Base-by-base conservation (phyloP, 2,113 vertebrate genomes). In the Pelusios castaneus region DNA sequence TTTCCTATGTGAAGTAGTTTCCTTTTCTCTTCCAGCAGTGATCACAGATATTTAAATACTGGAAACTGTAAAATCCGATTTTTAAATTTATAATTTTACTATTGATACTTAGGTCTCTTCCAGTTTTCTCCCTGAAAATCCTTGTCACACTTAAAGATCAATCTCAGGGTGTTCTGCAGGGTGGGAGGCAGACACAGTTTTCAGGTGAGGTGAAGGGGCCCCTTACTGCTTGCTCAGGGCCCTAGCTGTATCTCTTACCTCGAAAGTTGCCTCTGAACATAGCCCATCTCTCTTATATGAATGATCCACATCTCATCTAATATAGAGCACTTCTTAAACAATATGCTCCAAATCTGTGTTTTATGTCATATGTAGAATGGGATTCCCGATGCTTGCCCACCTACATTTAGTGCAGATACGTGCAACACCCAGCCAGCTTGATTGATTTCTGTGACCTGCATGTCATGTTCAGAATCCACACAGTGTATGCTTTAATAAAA, bases 1-100 rank as follows among this genome's bases (percentile, higher is more conserved):
- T 93, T 75, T 88, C 11, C 38, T 89, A n/a, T 51, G 56, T 70
- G 45, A 95, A 91, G 82, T 85, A 25, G 13, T 95, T 91, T 92
- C 73, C 27, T 83, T 77, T 55, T 88, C 34, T 58, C 10, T 43
- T 86, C 54, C 52, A 87, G 77, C 52, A 88, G n/a, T 38, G 73
- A 82, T 94, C 58, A 89, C 47, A 94, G 14, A 43, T 91, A 84
- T 89, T 94, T 94, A 82, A 90, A 82, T 87, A 45, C 25, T 49
- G 82, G 45, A 91, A 95, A 67, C 24, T 1, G 0, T 22, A 88
- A 90, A 45, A 41, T 0, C 0, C 85, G 4, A 60, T n/a, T 73
- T 87, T 19, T 51, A 14, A 47, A 55, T 67, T 52, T 47, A 49
- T 87, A 49, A 52, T 85, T 96, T 85, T 60, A 88, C 41, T 49